Base-by-base conservation (phyloP, 2,797 vertebrate genomes). In the Enteromius thamalakanensis region DNA sequence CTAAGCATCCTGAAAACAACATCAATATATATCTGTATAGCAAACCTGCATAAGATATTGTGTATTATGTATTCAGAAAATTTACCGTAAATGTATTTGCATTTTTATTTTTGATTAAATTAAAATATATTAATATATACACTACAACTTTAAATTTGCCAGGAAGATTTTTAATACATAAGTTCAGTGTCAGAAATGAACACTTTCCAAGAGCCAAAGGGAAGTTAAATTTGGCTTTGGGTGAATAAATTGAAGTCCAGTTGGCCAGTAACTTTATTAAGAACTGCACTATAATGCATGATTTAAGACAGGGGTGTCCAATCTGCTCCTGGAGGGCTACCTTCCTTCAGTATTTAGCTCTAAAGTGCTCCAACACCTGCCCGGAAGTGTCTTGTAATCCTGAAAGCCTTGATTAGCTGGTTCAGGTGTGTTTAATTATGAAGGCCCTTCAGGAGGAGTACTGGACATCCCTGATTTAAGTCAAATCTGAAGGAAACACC, bases 351-450 rank as follows among this genome's bases (percentile, higher is more conserved):
- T 45, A 58, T 76, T 76, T 29, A 62, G n/a, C n/a, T 62, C 23
- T 17, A 62, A 45, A 42, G n/a, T 19, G 14, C 23, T 76, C 34
- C 37, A 29, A 21, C 37, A 76, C 55, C 37, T 45, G 37, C 51
- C 34, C 23, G 37, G 55, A 77, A 45, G 55, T 26, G 37, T 62
- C 75, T 60, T 45, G 37, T 23, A 37, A 40, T 40, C 32, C 72
- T 40, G 75, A 62, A 62, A 47, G 37, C 55, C 37, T 42, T 62
- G 58, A 62, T 64, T 17, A 62, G 58, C 40, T 60, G 53, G 8
- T 64, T 62, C 75, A 77, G 75, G 75, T 77, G 75, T 77, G 55
- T 64, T 62, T 77, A 42, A 64, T 77, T 64, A 62, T 62, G 40
- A 45, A 77, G 10, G 14, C 37, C 37, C 75, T 42, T 37, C 14